Percentiles rank a stretch among this genome's conserved stretches.
Conservation (phyloP, 2,113 vertebrate genomes). For the Python bivittatus region DNA sequence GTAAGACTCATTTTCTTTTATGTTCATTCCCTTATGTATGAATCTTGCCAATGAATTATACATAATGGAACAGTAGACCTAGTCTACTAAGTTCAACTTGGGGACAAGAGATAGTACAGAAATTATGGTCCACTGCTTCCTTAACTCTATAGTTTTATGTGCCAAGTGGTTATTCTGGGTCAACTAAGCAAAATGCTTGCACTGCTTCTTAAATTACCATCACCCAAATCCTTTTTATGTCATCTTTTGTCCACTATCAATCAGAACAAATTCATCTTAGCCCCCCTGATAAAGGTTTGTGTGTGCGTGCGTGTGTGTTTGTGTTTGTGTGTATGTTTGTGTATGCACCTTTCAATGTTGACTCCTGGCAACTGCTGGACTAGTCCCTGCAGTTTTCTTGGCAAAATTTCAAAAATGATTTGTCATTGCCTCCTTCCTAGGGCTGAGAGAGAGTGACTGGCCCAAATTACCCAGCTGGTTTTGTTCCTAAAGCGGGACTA, state of each 20-base stretch:
- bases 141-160: background rate
- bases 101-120: background rate
- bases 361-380: background rate
- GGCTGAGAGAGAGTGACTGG: background rate
- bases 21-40: slow-evolving; percentile 11
- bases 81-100: background rate
- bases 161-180: background rate
- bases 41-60: slow-evolving; percentile 2
- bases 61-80: background rate
- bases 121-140: background rate
- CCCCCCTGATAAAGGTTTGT: background rate
- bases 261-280: background rate
- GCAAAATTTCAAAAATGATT: background rate
- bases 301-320: background rate
- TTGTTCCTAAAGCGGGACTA: background rate
- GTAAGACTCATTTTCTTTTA: background rate
- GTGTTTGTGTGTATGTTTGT: background rate
- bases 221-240: too few species aligned
- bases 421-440: background rate
- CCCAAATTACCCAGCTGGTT: background rate
- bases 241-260: background rate
- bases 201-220: background rate
- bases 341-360: background rate
- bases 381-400: background rate
- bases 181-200: background rate